Evolutionary conservation across 2,113 vertebrate species (phyloP), one percentile per base, ranked within the genome.

Genomic region (Seriola dumerili): DNA sequence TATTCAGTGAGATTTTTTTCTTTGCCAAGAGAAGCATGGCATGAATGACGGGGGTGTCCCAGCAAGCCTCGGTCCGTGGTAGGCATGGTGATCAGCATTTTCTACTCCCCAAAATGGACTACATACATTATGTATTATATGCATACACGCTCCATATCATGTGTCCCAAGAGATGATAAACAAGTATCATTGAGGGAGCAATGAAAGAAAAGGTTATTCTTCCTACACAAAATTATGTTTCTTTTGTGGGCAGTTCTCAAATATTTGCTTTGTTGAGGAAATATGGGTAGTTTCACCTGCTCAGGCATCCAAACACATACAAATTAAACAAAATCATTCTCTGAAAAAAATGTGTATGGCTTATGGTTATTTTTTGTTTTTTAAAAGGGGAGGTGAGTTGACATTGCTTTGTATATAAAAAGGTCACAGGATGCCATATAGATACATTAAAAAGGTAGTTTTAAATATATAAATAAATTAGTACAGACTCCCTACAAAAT

Each of bases 1-100:
- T 67, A 25, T 62, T 62, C 61, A 50, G 64, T 55, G 65, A 84
- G 72, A 74, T 21, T 74, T 84, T 64, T 9, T 42, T 23, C 44
- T 78, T 80, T 74, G 25, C 50, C 16, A 42, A 68, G n/a, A 3
- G 48, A 78, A 75, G 46, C 34, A 38, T 63, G 29, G 21, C 36
- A 72, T 58, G n/a, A 78, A 63, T 54, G 72, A 57, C 17, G 13
- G 61, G 25, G 17, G 16, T 36, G 23, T 67, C 44, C 13, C 57
- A 63, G 25, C 2, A 70, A 59, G 34, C 38, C 5, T 5, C 13
- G 32, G 40, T 72, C 25, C 46, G 36, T 21, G 13, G 69, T 25
- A 67, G 32, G 23, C 10, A 65, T 25, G 2, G 9, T 13, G 36
- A 40, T 61, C 25, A 48, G 55, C 12, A 38, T 54, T 44, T 52